Conservation (phyloP, 2,113 vertebrate species). For the Bubo bubo region DNA sequence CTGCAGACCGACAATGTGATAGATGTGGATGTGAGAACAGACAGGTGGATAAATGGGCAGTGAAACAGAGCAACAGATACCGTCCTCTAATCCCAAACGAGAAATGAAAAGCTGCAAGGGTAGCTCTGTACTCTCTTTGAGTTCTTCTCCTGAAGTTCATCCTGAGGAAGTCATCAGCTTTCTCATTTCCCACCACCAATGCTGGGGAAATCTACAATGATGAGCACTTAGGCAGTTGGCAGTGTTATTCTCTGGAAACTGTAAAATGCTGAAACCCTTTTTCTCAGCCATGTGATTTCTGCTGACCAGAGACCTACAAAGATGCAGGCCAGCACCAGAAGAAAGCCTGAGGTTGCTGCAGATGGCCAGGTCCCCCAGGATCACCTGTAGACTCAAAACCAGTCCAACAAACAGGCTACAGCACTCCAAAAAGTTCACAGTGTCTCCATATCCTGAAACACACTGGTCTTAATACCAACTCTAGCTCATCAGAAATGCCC, state of each 20-base stretch:
- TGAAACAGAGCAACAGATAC: background rate
- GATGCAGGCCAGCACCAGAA: background rate
- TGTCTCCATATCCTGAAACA: background rate
- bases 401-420: background rate
- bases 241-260: background rate
- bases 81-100: background rate
- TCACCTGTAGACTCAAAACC: background rate
- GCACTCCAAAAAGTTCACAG: background rate
- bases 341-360: background rate
- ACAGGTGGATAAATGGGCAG: background rate
- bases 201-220: background rate
- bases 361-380: background rate
- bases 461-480: background rate
- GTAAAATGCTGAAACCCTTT: background rate
- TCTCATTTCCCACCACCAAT: background rate
- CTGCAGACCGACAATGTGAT: background rate
- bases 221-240: background rate
- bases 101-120: background rate
- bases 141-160: background rate
- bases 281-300: slow-evolving; percentile 9
- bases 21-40: background rate
- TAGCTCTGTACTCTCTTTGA: background rate
- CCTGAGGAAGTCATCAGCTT: background rate
- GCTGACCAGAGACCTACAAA: background rate
- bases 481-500: background rate